Percentiles rank a stretch among this genome's conserved stretches.
phyloP scores from a whole-genome alignment of 2,797 vertebrate species.

The Leuciscus waleckii region DNA sequence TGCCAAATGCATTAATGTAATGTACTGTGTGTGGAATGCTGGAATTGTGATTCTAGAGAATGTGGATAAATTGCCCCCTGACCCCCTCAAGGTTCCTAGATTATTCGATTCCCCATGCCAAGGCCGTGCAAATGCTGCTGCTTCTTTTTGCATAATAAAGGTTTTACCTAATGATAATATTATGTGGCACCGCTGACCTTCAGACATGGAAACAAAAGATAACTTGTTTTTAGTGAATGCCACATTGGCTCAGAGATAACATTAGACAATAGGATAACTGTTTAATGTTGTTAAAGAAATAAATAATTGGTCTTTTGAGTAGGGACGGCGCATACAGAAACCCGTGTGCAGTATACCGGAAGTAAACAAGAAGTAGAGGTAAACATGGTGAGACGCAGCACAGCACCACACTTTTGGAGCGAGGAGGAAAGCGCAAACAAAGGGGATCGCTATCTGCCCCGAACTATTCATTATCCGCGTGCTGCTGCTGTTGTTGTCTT shows the following conservation, averaged over 20 bases:
- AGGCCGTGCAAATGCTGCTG: conserved; percentile 25
- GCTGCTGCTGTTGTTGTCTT: too few species aligned
- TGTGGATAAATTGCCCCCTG: neutral
- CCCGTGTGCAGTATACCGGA: too few species aligned
- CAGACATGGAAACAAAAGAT: conserved; percentile 24
- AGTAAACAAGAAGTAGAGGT: too few species aligned
- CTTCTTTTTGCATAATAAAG: conserved; percentile 4
- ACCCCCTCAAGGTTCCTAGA: neutral
- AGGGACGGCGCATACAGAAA: too few species aligned
- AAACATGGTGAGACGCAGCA: neutral
- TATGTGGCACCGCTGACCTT: conserved; percentile 23
- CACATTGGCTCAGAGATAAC: conserved; percentile 13
- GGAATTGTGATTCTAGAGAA: neutral
- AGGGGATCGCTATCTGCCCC: too few species aligned
- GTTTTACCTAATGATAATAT: conserved; percentile 25
- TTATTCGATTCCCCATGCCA: conserved; percentile 4
- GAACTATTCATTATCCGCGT: too few species aligned
- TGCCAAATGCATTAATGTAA: neutral
- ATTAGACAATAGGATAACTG: conserved; percentile 21
- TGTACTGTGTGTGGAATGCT: conserved; percentile 21
- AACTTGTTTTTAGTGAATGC: conserved; percentile 23
- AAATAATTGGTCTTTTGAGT: too few species aligned
- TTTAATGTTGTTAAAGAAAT: neutral
- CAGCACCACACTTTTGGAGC: too few species aligned
- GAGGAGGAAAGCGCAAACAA: too few species aligned